Percentiles rank a stretch among this genome's conserved stretches.
Evolutionary conservation across 2,888 invertebrate species (phyloP).

Genomic region (Protophormia terraenovae): DNA sequence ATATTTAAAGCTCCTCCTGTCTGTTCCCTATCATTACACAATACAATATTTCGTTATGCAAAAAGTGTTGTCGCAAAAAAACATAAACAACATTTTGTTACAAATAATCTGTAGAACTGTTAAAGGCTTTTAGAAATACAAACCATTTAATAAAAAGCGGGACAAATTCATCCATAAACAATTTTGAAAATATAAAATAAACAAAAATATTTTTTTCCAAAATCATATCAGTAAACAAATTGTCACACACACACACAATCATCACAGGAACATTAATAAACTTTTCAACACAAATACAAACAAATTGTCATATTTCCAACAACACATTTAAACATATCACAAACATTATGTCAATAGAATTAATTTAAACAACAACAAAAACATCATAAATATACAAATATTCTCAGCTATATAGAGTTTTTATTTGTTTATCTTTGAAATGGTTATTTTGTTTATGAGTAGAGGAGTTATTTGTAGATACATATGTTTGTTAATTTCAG

Average conservation of each 20-base stretch:
- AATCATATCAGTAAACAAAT: background rate
- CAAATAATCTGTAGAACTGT: slow-evolving; percentile 51
- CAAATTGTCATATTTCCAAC: slow-evolving; percentile 6
- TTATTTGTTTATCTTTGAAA: slow-evolving; percentile 26
- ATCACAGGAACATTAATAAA: background rate
- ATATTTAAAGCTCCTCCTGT: slow-evolving; percentile 28
- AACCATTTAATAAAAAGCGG: slow-evolving; percentile 20
- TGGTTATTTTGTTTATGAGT: background rate
- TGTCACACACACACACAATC: background rate
- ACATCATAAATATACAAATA: background rate
- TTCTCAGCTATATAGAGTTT: background rate
- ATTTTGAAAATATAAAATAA: slow-evolving; percentile 13
- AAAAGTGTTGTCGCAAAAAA: slow-evolving; percentile 5
- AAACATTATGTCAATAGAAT: slow-evolving; percentile 56
- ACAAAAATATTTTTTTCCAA: background rate
- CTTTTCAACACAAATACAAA: background rate
- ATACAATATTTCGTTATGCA: slow-evolving; percentile 19
- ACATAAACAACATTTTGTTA: slow-evolving; percentile 25
- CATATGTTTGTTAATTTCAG: background rate
- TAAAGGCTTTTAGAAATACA: slow-evolving; percentile 42
- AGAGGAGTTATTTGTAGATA: background rate
- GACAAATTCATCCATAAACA: slow-evolving; percentile 23
- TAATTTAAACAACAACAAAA: slow-evolving; percentile 44
- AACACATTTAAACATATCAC: slow-evolving; percentile 12
- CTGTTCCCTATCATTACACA: background rate